Evolutionary conservation across 2,113 vertebrate genomes (phyloP).

Genomic region (Verasper variegatus): DNA sequence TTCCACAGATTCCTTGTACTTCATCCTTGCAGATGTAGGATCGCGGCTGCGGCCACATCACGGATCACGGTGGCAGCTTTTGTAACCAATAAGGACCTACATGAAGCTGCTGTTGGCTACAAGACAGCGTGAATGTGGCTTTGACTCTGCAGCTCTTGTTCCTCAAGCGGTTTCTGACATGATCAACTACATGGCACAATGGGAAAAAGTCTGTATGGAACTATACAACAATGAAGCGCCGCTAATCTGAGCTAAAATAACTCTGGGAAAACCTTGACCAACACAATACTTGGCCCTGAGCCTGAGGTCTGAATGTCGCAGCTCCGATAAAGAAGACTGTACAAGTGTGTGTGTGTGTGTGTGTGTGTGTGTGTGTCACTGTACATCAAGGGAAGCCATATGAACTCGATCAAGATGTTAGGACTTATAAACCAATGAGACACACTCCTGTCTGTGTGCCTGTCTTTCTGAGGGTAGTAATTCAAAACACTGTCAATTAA

Average conservation of each 20-base stretch:
- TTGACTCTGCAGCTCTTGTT: constrained; percentile 9
- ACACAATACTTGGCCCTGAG: constrained; percentile 53
- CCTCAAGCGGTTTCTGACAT: constrained; percentile 14
- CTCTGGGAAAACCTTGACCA: constrained; percentile 25
- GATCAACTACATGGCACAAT: constrained; percentile 9
- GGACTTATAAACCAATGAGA: constrained; percentile 48
- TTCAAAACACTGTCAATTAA: constrained; percentile 72
- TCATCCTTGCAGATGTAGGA: too few species aligned
- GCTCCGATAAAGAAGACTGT: constrained; percentile 2
- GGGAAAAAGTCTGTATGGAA: constrained; percentile 27
- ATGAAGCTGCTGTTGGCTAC: constrained; percentile 34
- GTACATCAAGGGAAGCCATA: constrained; percentile 39
- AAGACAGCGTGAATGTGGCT: not conserved
- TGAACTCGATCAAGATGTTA: constrained; percentile 49
- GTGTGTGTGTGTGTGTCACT: constrained; percentile 14
- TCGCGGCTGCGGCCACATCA: too few species aligned
- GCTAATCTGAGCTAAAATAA: constrained; percentile 46
- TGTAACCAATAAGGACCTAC: constrained; percentile 35
- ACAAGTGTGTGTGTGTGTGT: not conserved
- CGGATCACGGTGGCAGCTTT: too few species aligned
- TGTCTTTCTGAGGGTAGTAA: constrained; percentile 61
- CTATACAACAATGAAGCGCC: constrained; percentile 36
- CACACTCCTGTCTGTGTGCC: constrained; percentile 35
- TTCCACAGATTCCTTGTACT: too few species aligned
- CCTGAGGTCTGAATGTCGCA: constrained; percentile 14